Conservation (phyloP, 1,140 invertebrate species). For the Oncopeltus fasciatus region DNA sequence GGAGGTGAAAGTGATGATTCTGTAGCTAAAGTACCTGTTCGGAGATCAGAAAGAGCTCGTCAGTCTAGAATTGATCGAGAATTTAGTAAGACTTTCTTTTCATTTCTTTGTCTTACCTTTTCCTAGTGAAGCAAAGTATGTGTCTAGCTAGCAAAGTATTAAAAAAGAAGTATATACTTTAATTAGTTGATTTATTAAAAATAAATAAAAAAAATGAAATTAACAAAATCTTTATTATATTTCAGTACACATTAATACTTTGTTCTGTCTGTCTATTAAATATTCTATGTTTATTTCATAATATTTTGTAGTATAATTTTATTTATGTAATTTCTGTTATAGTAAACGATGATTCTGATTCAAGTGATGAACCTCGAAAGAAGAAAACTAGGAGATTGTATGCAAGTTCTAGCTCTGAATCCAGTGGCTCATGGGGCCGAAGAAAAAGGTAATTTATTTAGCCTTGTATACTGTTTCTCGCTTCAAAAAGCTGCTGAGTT, state of each 20-base stretch:
- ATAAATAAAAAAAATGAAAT: too few species aligned
- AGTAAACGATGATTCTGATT: constrained; percentile 35
- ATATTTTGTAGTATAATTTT: too few species aligned
- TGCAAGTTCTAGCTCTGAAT: constrained; percentile 41
- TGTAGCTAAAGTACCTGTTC: constrained; percentile 32
- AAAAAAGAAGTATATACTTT: too few species aligned
- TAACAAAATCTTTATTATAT: too few species aligned
- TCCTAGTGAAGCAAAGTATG: too few species aligned
- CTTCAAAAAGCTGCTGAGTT: too few species aligned
- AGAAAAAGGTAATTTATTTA: constrained; percentile 34
- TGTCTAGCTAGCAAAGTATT: too few species aligned
- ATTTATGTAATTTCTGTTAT: constrained; percentile 19
- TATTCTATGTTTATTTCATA: too few species aligned
- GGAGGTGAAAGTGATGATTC: constrained; percentile 42
- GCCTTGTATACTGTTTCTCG: too few species aligned
- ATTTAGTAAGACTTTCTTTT: constrained; percentile 35
- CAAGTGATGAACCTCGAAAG: constrained; percentile 37
- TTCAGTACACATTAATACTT: too few species aligned
- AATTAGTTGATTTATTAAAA: too few species aligned
- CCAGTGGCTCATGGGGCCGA: constrained; percentile 43
- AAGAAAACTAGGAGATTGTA: constrained; percentile 37
- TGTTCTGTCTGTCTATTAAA: too few species aligned
- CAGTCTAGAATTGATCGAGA: constrained; percentile 41
- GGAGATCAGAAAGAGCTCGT: constrained; percentile 40
- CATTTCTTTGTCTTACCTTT: not conserved